phyloP scores from a whole-genome alignment of 2,113 vertebrate species.

The Bubo scandiacus region DNA sequence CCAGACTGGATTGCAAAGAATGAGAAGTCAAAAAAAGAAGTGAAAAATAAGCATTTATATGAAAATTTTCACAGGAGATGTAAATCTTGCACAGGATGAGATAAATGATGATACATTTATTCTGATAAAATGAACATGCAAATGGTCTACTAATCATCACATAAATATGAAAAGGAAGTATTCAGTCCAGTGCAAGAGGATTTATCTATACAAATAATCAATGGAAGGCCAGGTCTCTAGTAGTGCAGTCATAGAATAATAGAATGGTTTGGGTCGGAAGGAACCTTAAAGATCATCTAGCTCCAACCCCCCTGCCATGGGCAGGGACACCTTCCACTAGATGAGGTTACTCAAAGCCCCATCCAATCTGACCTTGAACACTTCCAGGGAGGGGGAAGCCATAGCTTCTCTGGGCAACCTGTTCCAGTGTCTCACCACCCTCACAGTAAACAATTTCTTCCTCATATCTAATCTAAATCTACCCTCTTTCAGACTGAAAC shows the following conservation, averaged over 20 bases:
- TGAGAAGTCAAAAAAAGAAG: not conserved
- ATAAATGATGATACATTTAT: not conserved
- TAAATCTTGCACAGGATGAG: not conserved
- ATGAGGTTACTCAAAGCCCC: no score
- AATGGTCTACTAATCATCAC: not conserved
- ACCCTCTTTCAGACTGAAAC: no score
- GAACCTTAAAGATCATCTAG: no score
- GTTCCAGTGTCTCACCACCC: no score
- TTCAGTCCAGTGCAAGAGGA: not conserved
- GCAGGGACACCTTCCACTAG: no score
- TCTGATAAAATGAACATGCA: constrained; percentile 1
- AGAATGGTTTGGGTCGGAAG: no score
- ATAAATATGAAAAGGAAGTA: not conserved
- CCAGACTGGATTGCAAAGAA: not conserved
- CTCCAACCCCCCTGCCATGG: no score
- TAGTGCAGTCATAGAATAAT: not conserved
- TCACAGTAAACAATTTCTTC: no score
- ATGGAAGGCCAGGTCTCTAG: not conserved
- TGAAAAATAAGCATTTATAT: constrained; percentile 16
- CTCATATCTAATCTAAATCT: no score
- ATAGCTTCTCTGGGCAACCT: no score
- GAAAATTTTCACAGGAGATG: not conserved
- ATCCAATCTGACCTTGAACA: no score
- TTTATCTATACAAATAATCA: not conserved
- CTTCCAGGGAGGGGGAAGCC: no score